phyloP scores from a whole-genome alignment of 2,797 vertebrate species.

The Cacajao melanocephalus region DNA sequence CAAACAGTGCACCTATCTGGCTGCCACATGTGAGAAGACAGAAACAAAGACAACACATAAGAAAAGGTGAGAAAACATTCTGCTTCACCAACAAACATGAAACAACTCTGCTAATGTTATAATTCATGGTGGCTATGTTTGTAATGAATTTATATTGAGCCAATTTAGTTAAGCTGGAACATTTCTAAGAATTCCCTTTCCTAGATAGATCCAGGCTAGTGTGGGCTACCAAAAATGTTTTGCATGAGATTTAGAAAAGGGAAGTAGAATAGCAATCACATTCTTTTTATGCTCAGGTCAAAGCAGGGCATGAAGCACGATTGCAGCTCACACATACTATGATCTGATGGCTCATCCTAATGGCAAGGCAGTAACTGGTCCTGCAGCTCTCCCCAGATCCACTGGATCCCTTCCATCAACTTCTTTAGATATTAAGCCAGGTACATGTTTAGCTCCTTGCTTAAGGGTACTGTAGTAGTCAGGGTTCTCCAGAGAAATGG shows the following conservation, averaged over 20 bases:
- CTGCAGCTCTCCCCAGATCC: neutral
- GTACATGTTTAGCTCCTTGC: neutral
- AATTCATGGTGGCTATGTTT: neutral
- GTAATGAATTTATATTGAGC: neutral
- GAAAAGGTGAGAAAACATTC: neutral
- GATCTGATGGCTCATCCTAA: neutral
- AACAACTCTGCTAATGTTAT: neutral
- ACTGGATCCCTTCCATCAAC: neutral
- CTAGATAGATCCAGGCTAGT: neutral
- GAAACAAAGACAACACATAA: neutral
- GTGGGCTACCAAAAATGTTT: neutral
- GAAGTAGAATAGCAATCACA: neutral
- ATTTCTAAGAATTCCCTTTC: neutral
- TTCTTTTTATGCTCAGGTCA: neutral
- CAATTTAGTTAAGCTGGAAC: neutral
- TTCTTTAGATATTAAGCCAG: neutral
- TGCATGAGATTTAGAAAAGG: neutral
- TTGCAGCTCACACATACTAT: neutral
- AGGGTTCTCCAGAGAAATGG: neutral
- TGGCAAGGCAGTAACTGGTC: no score
- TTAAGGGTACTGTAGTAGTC: neutral
- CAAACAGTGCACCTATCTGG: no score
- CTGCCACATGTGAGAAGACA: neutral
- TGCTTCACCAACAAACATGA: neutral
- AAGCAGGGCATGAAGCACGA: neutral